Base-by-base conservation (phyloP, 2,888 invertebrate species). In the Notodonta dromedarius region DNA sequence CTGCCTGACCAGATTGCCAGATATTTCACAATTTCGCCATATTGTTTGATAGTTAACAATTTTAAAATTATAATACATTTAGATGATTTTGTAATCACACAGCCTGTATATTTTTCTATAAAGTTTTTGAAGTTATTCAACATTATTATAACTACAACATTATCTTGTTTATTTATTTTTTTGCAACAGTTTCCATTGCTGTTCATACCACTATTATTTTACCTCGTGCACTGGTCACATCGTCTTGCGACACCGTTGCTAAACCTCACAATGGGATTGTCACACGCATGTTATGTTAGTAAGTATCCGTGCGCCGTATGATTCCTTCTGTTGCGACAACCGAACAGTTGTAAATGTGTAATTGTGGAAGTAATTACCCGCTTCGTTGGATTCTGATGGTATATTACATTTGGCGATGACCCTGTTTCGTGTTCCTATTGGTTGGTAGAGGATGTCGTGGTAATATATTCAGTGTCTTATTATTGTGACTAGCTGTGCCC, bases 351-450 rank as follows among this genome's bases (percentile, higher is more conserved):
- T 61, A 65, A 58, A 62, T 67, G 65, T 66, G 66, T 65, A 67
- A 71, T 73, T 71, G 54, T 76, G 57, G 58, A 46, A 62, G 69
- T 75, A 71, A 78, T 78, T 73, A 69, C 62, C 63, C 78, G 78
- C 75, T 65, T 60, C 66, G 76, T 9, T 76, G 72, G 55, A 3
- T 14, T 52, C 39, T 66, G 60, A 58, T 59, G 62, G 44, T 59
- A 68, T 57, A 57, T 63, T 66, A 70, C 65, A 64, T 63, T 72
- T 60, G 39, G 67, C 66, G 74, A 24, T 2, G 24, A 74, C 76
- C 67, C 55, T 65, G 57, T 71, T 76, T 69, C 44, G 24, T 62
- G 14, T 42, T 56, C 44, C 35, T n/a, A 12, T 44, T 50, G 32
- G 42, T 58, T 58, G 40, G 39, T 57, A 14, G 51, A 48, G 35